These are phyloP conservation scores for Oreochromis mossambicus DNA, from an alignment of 2,797 vertebrate species.

Conservation along the genomic window DNA sequence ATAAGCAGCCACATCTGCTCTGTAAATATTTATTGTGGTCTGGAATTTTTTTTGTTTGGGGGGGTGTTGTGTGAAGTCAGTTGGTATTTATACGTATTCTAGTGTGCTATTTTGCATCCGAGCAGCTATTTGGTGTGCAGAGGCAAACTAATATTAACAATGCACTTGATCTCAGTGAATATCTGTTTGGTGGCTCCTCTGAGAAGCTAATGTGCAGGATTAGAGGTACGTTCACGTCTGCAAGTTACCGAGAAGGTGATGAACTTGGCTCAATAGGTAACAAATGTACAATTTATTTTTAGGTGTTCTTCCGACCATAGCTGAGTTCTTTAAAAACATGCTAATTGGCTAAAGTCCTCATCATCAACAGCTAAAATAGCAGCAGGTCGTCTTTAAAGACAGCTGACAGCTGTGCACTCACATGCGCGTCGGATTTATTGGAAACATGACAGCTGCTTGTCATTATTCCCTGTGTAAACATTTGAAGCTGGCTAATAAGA, in stretches of 20 bases:
- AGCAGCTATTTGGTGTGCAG: neutral
- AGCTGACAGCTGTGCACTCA: slow-evolving; percentile 14
- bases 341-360: neutral
- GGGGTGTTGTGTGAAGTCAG: neutral
- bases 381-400: slow-evolving; percentile 20
- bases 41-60: neutral
- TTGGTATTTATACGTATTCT: neutral
- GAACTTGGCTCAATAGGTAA: neutral
- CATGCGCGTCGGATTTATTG: neutral
- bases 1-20: neutral
- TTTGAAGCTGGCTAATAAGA: neutral
- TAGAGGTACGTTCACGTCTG: neutral
- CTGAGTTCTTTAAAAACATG: neutral
- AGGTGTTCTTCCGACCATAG: neutral
- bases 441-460: neutral
- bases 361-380: neutral
- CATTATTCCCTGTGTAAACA: neutral
- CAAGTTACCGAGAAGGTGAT: neutral
- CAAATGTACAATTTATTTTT: neutral
- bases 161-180: neutral
- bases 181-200: neutral
- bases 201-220: neutral
- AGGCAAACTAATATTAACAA: neutral
- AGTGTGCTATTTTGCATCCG: neutral
- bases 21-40: neutral